These are phyloP conservation scores for Mus caroli DNA, from an alignment of 2,797 vertebrate species.

Conservation along the genomic window DNA sequence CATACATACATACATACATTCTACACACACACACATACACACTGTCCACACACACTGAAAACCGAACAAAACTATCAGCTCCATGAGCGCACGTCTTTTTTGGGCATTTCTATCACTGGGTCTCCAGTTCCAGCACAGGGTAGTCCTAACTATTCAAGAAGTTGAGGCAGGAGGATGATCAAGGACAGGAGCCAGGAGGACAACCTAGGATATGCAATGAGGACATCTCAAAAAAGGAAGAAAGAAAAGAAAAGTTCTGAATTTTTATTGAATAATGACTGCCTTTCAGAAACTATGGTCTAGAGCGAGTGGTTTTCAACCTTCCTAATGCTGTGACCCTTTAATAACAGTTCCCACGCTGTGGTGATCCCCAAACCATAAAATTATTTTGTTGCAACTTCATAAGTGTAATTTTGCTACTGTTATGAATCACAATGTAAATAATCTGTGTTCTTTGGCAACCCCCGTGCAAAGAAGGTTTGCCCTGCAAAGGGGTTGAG, in stretches of 20 bases:
- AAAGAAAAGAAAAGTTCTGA: not conserved
- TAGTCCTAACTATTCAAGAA: not conserved
- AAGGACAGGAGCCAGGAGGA: not conserved
- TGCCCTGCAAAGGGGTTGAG: too few species aligned
- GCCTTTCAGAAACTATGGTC: not conserved
- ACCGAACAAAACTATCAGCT: too few species aligned
- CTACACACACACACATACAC: not conserved
- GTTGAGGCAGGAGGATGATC: not conserved
- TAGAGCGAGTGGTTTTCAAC: not conserved
- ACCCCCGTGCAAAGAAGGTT: too few species aligned
- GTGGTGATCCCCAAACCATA: not conserved
- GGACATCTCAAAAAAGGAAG: not conserved
- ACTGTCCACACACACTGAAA: not conserved
- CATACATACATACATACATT: not conserved
- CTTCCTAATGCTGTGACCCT: not conserved
- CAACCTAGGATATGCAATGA: not conserved
- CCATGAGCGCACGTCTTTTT: not conserved
- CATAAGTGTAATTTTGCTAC: not conserved
- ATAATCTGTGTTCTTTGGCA: not conserved
- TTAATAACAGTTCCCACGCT: not conserved
- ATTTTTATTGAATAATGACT: conserved; percentile 21
- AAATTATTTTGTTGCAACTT: not conserved
- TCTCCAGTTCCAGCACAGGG: not conserved
- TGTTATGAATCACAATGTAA: not conserved
- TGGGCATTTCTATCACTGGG: too few species aligned